These are phyloP conservation scores for Hirudinaria manillensis DNA, from an alignment of 2,888 invertebrate genomes.

Conservation along the genomic window DNA sequence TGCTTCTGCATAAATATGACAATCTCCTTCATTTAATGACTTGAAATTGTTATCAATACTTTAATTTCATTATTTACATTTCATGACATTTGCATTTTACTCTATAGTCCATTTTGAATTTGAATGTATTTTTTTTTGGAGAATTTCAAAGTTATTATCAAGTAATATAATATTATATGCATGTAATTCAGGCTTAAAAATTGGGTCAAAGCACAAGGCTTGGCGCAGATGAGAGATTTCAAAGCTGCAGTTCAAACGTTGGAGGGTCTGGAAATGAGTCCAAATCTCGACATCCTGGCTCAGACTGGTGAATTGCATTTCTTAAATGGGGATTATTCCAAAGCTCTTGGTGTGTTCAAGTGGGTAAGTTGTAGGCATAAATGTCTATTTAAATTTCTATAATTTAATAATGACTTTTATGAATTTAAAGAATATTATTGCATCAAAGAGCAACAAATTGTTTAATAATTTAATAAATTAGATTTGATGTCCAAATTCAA, in stretches of 20 bases:
- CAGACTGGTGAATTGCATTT: conserved; percentile 56
- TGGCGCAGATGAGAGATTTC: conserved; percentile 66
- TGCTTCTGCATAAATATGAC: not conserved
- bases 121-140: no score
- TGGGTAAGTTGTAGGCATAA: conserved; percentile 46
- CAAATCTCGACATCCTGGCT: conserved; percentile 68
- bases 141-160: no score
- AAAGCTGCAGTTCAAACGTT: conserved; percentile 65
- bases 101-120: no score
- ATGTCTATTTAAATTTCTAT: no score
- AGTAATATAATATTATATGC: not conserved
- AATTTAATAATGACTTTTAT: no score
- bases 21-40: not conserved
- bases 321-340: conserved; percentile 66
- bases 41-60: not conserved
- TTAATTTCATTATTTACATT: no score
- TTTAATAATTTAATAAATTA: no score
- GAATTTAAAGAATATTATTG: no score
- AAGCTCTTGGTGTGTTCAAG: conserved; percentile 59
- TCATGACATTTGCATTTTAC: no score
- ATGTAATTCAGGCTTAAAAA: conserved; percentile 50
- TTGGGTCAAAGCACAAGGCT: conserved; percentile 59
- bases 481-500: no score
- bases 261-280: conserved; percentile 60
- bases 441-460: no score